Base-by-base conservation (phyloP, 2,888 invertebrate species). In the Rhogogaster chlorosoma region DNA sequence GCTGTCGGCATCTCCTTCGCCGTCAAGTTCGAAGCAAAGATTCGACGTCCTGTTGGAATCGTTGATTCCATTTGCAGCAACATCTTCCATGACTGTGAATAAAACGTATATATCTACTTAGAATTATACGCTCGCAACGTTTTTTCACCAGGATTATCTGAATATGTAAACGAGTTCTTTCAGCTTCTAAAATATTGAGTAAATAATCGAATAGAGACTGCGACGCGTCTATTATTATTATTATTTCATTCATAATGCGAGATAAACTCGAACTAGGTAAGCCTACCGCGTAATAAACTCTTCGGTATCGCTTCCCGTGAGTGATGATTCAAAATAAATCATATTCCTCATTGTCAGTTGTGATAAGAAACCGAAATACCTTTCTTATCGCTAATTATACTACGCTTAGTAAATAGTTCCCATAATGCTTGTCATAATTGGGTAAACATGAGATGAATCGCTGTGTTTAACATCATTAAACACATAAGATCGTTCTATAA, bases 1-100 rank as follows among this genome's bases (percentile, higher is more conserved):
- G 84, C 93, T 93, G 73, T 93, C 93, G 10, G 91, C 92, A 61
- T 93, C 93, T 2, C 91, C 92, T 83, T 92, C 92, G n/a, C 89
- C 89, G 53, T 92, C 91, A 82, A 91, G 70, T 64, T 91, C 91
- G 82, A 90, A 93, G 75, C 88, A 91, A 70, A 88, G 78, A 36
- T 88, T 87, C 18, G 88, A 84, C 9, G 87, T 87, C 5, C 87
- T 88, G 70, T 91, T 91, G 26, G 89, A 87, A 18, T 90, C 90
- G 38, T 89, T 89, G 45, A 89, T 86, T 7, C 90, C 89, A 84
- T 92, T 92, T 61, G 90, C 45, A 9, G 88, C 86, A n/a, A 91
- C 87, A 84, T 91, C 91, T 45, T 90, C 92, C 93, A 93, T 93
- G 53, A 70, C 83, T 83, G 32, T 42, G 45, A 83, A 83, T 61